These are phyloP conservation scores for Alfaro cultratus DNA, from an alignment of 2,797 vertebrate genomes.

Conservation along the genomic window DNA sequence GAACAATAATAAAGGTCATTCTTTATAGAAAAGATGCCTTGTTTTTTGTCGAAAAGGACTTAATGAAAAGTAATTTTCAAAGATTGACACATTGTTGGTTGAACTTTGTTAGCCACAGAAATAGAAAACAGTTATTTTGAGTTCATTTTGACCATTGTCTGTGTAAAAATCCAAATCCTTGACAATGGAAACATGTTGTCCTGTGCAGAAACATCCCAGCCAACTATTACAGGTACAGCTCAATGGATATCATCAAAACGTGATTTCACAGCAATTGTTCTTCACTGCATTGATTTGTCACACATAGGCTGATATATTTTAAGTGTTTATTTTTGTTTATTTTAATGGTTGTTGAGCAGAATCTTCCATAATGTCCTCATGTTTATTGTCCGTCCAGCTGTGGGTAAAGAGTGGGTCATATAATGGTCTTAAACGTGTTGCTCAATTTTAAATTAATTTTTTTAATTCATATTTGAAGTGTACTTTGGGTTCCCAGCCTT, in stretches of 20 bases:
- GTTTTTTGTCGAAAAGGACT: not conserved
- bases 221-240: not conserved
- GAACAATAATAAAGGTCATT: not conserved
- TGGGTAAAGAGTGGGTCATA: not conserved
- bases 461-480: not conserved
- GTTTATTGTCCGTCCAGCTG: not conserved
- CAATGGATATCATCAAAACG: not conserved
- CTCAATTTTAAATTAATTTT: not conserved
- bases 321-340: not conserved
- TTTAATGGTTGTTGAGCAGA: not conserved
- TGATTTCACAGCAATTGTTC: not conserved
- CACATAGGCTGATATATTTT: not conserved
- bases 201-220: not conserved
- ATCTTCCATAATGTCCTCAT: not conserved
- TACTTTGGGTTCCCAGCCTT: not conserved
- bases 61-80: not conserved
- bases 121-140: not conserved
- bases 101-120: not conserved
- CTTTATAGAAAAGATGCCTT: not conserved
- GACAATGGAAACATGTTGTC: not conserved
- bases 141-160: not conserved
- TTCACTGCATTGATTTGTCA: not conserved
- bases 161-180: not conserved
- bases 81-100: not conserved
- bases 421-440: not conserved